These are phyloP conservation scores for Gambusia yucatana DNA, from an alignment of 2,797 vertebrate species.

Conservation along the genomic window DNA sequence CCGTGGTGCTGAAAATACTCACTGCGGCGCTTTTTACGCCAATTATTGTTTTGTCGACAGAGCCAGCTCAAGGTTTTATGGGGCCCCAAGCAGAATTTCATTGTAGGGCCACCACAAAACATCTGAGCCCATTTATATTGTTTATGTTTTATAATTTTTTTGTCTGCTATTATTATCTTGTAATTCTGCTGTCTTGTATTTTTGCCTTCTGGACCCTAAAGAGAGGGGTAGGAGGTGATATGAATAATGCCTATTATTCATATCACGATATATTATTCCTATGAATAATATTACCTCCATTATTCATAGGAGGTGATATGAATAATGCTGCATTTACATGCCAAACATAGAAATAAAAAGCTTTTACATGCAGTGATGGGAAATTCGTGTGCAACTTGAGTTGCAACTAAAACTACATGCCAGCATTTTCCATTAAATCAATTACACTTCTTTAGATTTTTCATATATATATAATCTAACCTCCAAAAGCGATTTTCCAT, in stretches of 20 bases:
- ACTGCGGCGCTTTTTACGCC: conserved; percentile 32
- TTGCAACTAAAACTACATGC: neutral
- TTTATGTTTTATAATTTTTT: neutral
- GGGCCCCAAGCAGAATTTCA: neutral
- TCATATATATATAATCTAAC: no score
- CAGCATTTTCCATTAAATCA: neutral
- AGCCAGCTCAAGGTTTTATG: neutral
- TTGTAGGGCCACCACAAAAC: neutral
- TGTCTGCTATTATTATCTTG: neutral
- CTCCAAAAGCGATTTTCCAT: neutral
- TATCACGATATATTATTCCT: no score
- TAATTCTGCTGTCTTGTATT: neutral
- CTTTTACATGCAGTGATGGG: neutral
- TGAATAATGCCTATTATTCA: neutral
- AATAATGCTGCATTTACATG: neutral
- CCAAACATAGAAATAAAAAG: neutral
- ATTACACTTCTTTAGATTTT: neutral
- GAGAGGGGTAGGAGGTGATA: neutral
- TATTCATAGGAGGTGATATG: neutral
- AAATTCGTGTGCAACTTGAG: neutral
- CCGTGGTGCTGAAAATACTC: conserved; percentile 51
- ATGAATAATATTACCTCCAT: no score
- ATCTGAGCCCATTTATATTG: neutral
- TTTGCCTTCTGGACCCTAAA: neutral
- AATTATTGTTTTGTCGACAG: neutral